These are phyloP conservation scores for Sebastes steindachneri DNA, from an alignment of 2,797 vertebrate species.

Conservation along the genomic window DNA sequence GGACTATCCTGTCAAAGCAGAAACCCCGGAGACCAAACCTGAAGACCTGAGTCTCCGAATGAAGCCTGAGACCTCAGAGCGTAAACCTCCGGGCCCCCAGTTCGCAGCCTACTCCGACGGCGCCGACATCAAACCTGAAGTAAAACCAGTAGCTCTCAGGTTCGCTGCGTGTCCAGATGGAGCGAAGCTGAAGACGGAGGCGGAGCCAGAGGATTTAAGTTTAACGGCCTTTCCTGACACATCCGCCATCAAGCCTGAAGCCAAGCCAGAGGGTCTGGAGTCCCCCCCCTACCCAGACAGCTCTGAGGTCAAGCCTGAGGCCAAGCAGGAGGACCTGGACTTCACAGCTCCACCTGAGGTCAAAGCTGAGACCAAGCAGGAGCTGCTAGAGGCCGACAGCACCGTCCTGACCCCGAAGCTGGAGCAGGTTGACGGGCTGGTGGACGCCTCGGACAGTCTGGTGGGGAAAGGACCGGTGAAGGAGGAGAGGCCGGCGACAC, in stretches of 20 bases:
- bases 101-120: conserved; percentile 30
- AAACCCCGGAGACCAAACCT: conserved; percentile 65
- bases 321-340: conserved; percentile 45
- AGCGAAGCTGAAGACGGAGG: conserved; percentile 39
- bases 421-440: conserved; percentile 72
- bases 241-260: conserved; percentile 55
- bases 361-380: conserved; percentile 68
- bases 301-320: conserved; percentile 62
- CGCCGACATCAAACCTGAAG: conserved; percentile 53
- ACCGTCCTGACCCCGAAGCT: conserved; percentile 79
- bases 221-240: conserved; percentile 23
- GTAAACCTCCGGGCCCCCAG: conserved; percentile 46
- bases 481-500: conserved; percentile 73
- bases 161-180: conserved; percentile 24
- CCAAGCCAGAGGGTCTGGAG: conserved; percentile 53
- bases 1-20: conserved; percentile 70
- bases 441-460: conserved; percentile 56
- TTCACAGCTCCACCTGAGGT: conserved; percentile 16
- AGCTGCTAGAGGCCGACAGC: conserved; percentile 80
- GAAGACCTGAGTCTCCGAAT: conserved; percentile 59
- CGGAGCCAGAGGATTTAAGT: conserved; percentile 43
- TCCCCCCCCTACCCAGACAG: conserved; percentile 58
- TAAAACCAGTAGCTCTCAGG: conserved; percentile 35
- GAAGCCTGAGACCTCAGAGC: conserved; percentile 53
- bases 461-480: conserved; percentile 77